Evolutionary conservation across 2,797 vertebrate genomes (phyloP).

Genomic region (Protosalanx chinensis): DNA sequence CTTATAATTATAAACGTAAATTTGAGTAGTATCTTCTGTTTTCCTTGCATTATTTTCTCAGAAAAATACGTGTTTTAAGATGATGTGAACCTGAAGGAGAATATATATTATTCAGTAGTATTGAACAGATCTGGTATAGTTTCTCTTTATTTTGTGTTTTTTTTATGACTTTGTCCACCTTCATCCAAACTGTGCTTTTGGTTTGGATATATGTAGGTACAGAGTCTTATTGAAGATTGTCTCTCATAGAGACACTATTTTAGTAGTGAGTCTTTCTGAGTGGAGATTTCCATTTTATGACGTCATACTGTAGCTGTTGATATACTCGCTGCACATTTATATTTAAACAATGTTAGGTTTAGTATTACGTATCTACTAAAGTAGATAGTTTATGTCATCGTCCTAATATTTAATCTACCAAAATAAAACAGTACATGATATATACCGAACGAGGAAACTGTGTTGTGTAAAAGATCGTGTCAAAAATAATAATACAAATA

Average conservation of each 20-base stretch:
- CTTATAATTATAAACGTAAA: background rate
- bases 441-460: background rate
- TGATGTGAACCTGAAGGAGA: background rate
- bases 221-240: background rate
- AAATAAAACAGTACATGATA: conserved; percentile 49
- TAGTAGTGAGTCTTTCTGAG: conserved; percentile 71
- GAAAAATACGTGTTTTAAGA: background rate
- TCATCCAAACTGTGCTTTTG: background rate
- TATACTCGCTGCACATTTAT: conserved; percentile 77
- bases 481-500: background rate
- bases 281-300: background rate
- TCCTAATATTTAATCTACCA: conserved; percentile 78
- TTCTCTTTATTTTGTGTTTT: conserved; percentile 13
- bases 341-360: conserved; percentile 71
- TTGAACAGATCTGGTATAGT: conserved; percentile 4
- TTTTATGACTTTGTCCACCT: conserved; percentile 3
- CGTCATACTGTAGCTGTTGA: conserved; percentile 26
- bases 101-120: conserved; percentile 4
- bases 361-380: conserved; percentile 74
- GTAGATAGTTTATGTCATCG: conserved; percentile 79
- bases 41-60: conserved; percentile 8
- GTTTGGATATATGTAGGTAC: conserved; percentile 1
- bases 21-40: background rate
- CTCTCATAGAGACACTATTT: conserved; percentile 76
- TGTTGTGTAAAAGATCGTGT: background rate